A percentile compares a stretch with the other conserved stretches of the same genome.
These are phyloP conservation scores for Artibeus lituratus DNA, from an alignment of 2,797 vertebrate genomes.

Conservation along the genomic window DNA sequence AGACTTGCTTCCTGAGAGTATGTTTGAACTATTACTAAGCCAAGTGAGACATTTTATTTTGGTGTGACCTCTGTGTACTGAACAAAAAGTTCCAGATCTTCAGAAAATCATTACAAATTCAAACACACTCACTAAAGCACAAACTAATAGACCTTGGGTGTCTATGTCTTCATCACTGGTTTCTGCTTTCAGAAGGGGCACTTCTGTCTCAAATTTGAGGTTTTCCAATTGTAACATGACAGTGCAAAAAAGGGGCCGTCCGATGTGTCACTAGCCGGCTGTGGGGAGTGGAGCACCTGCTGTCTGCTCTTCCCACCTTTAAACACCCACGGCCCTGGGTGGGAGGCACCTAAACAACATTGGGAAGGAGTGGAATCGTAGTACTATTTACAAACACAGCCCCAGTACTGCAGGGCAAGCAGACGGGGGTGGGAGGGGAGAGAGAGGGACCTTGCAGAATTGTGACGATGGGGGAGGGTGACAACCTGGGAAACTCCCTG, in stretches of 20 bases:
- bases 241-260: background rate
- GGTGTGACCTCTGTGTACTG: background rate
- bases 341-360: background rate
- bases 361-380: background rate
- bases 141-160: background rate
- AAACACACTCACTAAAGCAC: background rate
- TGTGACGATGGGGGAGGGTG: background rate
- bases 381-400: background rate
- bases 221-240: background rate
- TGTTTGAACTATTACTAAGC: background rate
- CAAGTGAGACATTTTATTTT: background rate
- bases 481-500: background rate
- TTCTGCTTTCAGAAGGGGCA: background rate
- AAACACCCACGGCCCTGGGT: background rate
- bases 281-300: rapidly evolving
- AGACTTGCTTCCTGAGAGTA: background rate
- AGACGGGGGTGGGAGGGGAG: background rate
- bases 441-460: background rate
- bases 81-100: background rate
- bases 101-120: background rate
- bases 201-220: background rate
- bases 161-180: background rate
- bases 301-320: background rate
- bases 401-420: background rate
- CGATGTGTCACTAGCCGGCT: background rate